Base-by-base conservation (phyloP, 2,113 vertebrate species). In the Cavia porcellus region DNA sequence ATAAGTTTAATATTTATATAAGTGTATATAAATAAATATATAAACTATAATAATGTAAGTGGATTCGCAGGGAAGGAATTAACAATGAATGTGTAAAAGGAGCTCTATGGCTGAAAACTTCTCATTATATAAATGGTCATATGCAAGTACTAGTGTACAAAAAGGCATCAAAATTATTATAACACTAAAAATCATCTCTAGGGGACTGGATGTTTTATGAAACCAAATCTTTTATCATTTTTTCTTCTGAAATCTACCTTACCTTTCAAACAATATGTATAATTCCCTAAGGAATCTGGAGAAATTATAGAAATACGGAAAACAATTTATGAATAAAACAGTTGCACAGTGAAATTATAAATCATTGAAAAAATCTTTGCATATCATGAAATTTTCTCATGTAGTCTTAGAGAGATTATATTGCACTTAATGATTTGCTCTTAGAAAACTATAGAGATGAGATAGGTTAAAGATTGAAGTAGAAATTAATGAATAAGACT, bases 401-500 rank as follows among this genome's bases (percentile, higher is more conserved):
- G 22, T 32, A 15, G n/a, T 79, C 52, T 61, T 14, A 74, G 86
- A 55, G 55, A 55, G 15, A 45, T 75, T 25, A 55, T 52, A 45
- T 8, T 13, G 77, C 59, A 70, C 35, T 35, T 8, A 75, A 4
- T 61, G 6, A 38, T 77, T 70, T 96, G 68, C 52, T 10, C 11
- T 61, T 52, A 32, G 42, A 74, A 66, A 86, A 8, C 35, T 62
- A 15, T 59, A 35, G 80, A 20, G 4, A 72, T 55, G 35, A 88
- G 19, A 82, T 0, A 6, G 13, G 12, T 24, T 89, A 93, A 81
- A 81, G 75, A 68, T 11, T 79, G 66, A 90, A 93, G 20, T 57
- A 59, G 35, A 96, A 96, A 68, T 50, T 64, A 80, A 79, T 52
- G 24, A 92, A 72, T 80, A 77, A 61, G 95, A 80, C 12, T 87